These are phyloP conservation scores for Platalea minor DNA, from an alignment of 2,797 vertebrate species.

Conservation along the genomic window DNA sequence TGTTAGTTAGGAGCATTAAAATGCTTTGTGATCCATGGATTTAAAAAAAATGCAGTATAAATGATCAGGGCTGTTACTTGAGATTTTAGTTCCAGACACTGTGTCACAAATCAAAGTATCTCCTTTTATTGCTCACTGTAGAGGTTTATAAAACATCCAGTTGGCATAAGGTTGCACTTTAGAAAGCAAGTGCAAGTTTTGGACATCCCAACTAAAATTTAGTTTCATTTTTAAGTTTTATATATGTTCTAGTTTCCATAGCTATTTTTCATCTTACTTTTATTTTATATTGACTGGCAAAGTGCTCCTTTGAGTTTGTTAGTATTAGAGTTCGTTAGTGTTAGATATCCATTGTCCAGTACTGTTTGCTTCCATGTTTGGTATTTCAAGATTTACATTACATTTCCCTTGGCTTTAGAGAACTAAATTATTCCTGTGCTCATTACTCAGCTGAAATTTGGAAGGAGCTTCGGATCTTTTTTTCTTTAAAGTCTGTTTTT, in stretches of 20 bases:
- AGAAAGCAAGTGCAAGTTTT: not conserved
- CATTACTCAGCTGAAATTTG: conserved; percentile 25
- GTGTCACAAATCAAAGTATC: conserved; percentile 27
- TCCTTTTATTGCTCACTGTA: conserved; percentile 23
- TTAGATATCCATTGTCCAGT: not conserved
- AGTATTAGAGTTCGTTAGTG: not conserved
- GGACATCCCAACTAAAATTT: not conserved
- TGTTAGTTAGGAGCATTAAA: conserved; percentile 58
- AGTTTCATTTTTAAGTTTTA: not conserved
- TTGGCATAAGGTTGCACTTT: not conserved
- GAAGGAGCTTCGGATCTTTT: conserved; percentile 6
- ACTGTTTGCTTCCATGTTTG: not conserved
- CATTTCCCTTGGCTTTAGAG: not conserved
- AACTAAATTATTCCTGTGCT: not conserved
- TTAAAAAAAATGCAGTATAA: conserved; percentile 3
- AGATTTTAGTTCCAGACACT: conserved; percentile 14
- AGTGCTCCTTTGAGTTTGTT: not conserved
- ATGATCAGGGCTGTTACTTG: conserved; percentile 17
- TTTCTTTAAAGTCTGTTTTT: conserved; percentile 13
- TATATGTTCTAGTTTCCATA: not conserved
- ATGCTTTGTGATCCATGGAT: conserved; percentile 49
- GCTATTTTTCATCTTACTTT: not conserved
- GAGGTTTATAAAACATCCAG: not conserved
- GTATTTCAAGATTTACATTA: conserved; percentile 16
- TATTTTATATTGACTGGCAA: not conserved